Percentiles rank a stretch among this genome's conserved stretches.
Conservation (phyloP, 1,140 invertebrate genomes). For the Euwallacea similis region DNA sequence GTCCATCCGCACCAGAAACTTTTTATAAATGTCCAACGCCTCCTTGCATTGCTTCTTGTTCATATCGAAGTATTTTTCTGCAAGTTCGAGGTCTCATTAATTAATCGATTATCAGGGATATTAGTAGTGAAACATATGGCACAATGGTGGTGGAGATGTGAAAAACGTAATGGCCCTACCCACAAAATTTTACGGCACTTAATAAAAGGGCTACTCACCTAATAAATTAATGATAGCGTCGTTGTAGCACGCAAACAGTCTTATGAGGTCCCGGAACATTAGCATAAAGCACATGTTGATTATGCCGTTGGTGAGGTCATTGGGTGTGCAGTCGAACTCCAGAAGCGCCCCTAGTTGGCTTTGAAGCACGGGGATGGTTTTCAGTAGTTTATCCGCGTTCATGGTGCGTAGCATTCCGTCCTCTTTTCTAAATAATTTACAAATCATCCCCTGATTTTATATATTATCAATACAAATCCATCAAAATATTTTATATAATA, state of each 20-base stretch:
- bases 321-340: slow-evolving; percentile 96
- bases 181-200: too few species aligned
- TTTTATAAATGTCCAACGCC: slow-evolving; percentile 98
- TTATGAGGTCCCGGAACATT: slow-evolving; percentile 96
- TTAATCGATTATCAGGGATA: neutral
- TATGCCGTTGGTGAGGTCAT: slow-evolving; percentile 97
- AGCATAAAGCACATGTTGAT: slow-evolving; percentile 99
- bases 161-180: too few species aligned
- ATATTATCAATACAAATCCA: neutral
- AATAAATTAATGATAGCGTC: slow-evolving; percentile 99
- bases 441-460: neutral
- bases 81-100: slow-evolving; percentile 12
- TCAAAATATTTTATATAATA: too few species aligned
- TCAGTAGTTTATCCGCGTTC: slow-evolving; percentile 95
- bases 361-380: slow-evolving; percentile 95
- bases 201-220: slow-evolving; percentile 57
- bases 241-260: slow-evolving; percentile 99
- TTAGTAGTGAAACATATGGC: too few species aligned
- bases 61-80: slow-evolving; percentile 99
- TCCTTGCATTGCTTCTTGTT: slow-evolving; percentile 98
- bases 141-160: too few species aligned
- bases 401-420: slow-evolving; percentile 96
- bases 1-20: slow-evolving; percentile 98
- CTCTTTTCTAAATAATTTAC: slow-evolving; percentile 73
- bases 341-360: slow-evolving; percentile 92